These are phyloP conservation scores for Rousettus leschenaultii DNA, from an alignment of 2,113 vertebrate species.

Conservation along the genomic window DNA sequence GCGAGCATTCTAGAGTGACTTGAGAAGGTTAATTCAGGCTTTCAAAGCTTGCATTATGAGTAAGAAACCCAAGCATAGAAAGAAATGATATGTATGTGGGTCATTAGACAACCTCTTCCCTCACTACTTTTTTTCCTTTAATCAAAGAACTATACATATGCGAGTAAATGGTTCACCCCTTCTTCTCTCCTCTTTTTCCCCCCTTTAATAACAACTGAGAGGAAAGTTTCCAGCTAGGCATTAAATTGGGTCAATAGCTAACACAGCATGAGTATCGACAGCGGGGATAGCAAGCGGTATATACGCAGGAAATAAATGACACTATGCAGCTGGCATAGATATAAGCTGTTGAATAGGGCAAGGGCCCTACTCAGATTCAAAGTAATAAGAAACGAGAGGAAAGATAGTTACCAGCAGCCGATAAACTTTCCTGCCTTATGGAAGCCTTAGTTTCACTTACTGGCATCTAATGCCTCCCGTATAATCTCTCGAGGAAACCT, in stretches of 20 bases:
- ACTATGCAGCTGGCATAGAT: background rate
- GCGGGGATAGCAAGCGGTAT: conserved; percentile 59
- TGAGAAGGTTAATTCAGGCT: background rate
- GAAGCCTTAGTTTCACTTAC: conserved; percentile 60
- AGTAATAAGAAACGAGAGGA: conserved; percentile 77
- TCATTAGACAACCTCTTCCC: background rate
- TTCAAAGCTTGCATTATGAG: background rate
- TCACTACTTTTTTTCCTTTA: conserved; percentile 24
- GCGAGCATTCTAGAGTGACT: background rate
- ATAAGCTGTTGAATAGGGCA: conserved; percentile 60
- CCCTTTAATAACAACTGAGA: conserved; percentile 76
- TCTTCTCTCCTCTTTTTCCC: conserved; percentile 37
- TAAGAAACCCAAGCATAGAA: conserved; percentile 15
- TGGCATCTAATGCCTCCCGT: conserved; percentile 50
- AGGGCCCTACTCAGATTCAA: conserved; percentile 67
- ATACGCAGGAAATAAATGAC: conserved; percentile 57
- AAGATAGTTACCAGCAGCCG: conserved; percentile 55
- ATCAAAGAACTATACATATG: conserved; percentile 54
- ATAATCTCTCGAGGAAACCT: background rate
- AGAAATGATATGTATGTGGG: background rate
- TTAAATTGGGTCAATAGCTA: conserved; percentile 82
- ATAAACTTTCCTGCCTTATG: conserved; percentile 67
- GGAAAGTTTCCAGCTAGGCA: conserved; percentile 76
- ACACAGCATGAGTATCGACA: conserved; percentile 69
- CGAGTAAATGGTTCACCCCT: conserved; percentile 10